Evolutionary conservation across 35 echinoderm and acorn worm genomes (phyloP).

Genomic region (Heliocidaris erythrogramma): DNA sequence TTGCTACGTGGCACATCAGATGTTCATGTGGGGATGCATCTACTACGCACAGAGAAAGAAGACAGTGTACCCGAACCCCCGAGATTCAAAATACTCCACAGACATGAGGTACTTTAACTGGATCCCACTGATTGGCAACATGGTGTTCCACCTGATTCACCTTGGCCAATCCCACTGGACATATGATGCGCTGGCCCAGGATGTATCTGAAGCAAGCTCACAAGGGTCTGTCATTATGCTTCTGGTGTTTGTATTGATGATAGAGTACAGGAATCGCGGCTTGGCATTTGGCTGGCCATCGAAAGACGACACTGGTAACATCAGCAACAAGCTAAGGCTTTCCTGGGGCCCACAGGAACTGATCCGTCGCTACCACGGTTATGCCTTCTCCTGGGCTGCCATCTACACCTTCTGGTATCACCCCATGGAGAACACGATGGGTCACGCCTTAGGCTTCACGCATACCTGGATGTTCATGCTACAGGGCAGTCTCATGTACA

Average conservation of each 20-base stretch:
- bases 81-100: slow-evolving; percentile 66
- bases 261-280: slow-evolving; percentile 87
- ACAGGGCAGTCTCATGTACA: slow-evolving; percentile 93
- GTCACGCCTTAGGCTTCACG: slow-evolving; percentile 74
- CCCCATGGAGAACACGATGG: slow-evolving; percentile 95
- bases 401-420: slow-evolving; percentile 98
- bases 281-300: slow-evolving; percentile 94
- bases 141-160: slow-evolving; percentile 77
- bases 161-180: slow-evolving; percentile 78
- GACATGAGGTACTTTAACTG: slow-evolving; percentile 68
- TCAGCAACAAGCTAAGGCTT: slow-evolving; percentile 71
- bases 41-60: slow-evolving; percentile 75
- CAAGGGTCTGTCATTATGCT: slow-evolving; percentile 96
- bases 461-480: slow-evolving; percentile 91
- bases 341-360: slow-evolving; percentile 66
- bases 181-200: slow-evolving; percentile 82
- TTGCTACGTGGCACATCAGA: slow-evolving; percentile 78
- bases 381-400: slow-evolving; percentile 91
- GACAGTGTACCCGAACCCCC: slow-evolving; percentile 12
- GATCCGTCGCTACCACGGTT: slow-evolving; percentile 85
- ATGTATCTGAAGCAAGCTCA: slow-evolving; percentile 87
- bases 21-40: slow-evolving; percentile 82
- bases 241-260: slow-evolving; percentile 76
- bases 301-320: slow-evolving; percentile 27
- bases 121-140: slow-evolving; percentile 67